Evolutionary conservation across 64 coral and sea anemone species (phyloP).

Genomic region (Astreopora myriophthalma): DNA sequence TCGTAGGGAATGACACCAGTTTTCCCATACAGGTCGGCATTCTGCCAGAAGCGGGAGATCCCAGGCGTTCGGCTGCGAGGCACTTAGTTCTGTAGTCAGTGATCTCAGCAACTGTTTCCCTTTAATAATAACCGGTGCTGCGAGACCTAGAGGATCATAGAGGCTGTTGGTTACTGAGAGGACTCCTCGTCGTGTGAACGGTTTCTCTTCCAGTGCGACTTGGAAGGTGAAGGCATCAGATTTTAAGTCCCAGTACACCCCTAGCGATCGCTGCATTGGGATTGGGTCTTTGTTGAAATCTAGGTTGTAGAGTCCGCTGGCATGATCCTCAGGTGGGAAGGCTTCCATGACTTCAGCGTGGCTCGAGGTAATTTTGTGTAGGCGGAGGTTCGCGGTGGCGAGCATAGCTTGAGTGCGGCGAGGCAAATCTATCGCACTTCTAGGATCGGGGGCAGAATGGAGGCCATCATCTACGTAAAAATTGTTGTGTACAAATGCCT

Average conservation of each 20-base stretch:
- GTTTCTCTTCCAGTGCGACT: constrained; percentile 29
- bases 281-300: background rate
- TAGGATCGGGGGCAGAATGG: background rate
- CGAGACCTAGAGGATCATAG: constrained; percentile 76
- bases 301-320: background rate
- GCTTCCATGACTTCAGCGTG: background rate
- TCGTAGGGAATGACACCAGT: constrained; percentile 14
- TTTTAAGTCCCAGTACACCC: background rate
- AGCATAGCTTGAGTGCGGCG: background rate
- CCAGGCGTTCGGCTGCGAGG: constrained; percentile 23
- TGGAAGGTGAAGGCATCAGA: background rate
- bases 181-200: constrained; percentile 80
- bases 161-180: constrained; percentile 67
- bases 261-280: background rate
- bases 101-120: constrained; percentile 51
- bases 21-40: constrained; percentile 30
- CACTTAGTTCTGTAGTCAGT: background rate
- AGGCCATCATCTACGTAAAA: constrained; percentile 25
- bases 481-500: background rate
- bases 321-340: background rate
- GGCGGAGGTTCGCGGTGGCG: background rate
- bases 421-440: background rate
- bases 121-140: constrained; percentile 45
- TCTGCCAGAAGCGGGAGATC: constrained; percentile 50
- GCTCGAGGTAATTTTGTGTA: background rate